These are phyloP conservation scores for Tenualosa thibaudeaui DNA, from an alignment of 2,797 vertebrate species.

Conservation along the genomic window DNA sequence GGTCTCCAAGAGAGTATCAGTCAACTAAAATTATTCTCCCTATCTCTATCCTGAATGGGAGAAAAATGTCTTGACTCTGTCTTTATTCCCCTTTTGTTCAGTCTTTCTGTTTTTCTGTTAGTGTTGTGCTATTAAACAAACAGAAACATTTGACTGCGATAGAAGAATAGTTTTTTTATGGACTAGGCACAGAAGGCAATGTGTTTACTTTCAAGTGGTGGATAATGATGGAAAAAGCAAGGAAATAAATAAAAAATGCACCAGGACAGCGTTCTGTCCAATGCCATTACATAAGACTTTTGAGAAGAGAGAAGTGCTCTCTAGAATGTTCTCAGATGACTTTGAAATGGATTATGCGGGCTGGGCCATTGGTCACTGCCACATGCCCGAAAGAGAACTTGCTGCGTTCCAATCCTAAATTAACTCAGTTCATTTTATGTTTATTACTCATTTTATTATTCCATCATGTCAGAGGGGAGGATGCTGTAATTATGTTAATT, in stretches of 20 bases:
- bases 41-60: background rate
- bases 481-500: background rate
- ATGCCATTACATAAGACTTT: background rate
- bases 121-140: constrained; percentile 20
- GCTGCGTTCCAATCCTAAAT: background rate
- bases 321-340: background rate
- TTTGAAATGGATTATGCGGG: background rate
- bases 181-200: constrained; percentile 1
- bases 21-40: background rate
- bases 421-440: background rate
- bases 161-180: background rate
- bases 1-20: background rate
- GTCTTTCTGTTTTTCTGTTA: background rate
- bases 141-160: background rate
- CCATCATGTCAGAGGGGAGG: background rate
- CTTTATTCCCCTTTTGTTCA: background rate
- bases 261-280: background rate
- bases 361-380: background rate
- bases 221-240: constrained; percentile 20
- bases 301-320: background rate
- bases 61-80: background rate
- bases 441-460: constrained; percentile 5
- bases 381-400: background rate
- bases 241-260: constrained; percentile 12
- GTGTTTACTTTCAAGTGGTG: constrained; percentile 8